phyloP scores from a whole-genome alignment of 2,888 invertebrate genomes.

The Iselma pallidipennis region DNA sequence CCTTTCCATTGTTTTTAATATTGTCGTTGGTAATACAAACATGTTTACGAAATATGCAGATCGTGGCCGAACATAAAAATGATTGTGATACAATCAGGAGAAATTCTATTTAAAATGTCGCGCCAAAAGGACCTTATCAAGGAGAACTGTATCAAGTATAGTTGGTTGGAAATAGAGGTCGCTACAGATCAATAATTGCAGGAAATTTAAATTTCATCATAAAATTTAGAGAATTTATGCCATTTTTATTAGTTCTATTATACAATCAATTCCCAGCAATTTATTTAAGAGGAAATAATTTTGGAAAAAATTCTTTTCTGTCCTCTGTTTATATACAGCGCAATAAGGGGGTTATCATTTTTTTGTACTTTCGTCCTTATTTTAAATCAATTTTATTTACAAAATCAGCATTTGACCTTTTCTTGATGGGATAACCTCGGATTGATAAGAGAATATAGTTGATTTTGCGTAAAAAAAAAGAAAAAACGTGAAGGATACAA shows the following conservation, averaged over 20 bases:
- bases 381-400: not conserved
- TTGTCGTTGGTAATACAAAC: too few relatives aligned
- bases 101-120: not conserved
- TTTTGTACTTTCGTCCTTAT: not conserved
- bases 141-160: not conserved
- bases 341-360: not conserved
- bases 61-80: too few relatives aligned
- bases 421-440: not conserved
- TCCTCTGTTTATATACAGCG: not conserved
- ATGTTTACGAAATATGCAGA: too few relatives aligned
- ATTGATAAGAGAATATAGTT: not conserved
- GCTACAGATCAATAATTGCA: not conserved
- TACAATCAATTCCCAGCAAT: too few relatives aligned
- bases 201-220: not conserved
- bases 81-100: too few relatives aligned
- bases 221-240: too few relatives aligned
- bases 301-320: not conserved
- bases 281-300: too few relatives aligned
- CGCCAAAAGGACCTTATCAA: not conserved
- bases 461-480: not conserved
- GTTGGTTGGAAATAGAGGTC: not conserved
- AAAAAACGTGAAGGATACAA: not conserved
- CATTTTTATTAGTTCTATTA: too few relatives aligned
- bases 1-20: conserved; percentile 14
- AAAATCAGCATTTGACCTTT: not conserved